A percentile compares a stretch with the other conserved stretches of the same genome.
These are phyloP conservation scores for Astreopora myriophthalma DNA, from an alignment of 64 coral and sea anemone genomes.

Conservation along the genomic window DNA sequence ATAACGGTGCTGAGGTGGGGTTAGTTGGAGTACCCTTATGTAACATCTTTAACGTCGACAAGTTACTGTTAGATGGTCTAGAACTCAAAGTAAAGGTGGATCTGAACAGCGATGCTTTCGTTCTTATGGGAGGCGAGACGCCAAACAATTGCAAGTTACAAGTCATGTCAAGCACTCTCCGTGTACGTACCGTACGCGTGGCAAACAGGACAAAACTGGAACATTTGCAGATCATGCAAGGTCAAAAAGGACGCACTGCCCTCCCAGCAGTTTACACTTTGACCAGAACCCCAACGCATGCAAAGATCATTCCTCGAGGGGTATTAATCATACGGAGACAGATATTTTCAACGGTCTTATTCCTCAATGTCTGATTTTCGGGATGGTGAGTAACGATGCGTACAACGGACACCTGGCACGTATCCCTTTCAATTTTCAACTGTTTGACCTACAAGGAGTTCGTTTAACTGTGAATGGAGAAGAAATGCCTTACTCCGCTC, in stretches of 20 bases:
- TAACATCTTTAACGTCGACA: conserved; percentile 38
- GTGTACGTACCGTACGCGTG: background rate
- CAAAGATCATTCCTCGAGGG: background rate
- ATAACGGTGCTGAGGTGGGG: conserved; percentile 1
- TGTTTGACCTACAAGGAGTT: no score
- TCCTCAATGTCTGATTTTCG: conserved; percentile 6
- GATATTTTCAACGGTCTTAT: conserved; percentile 4
- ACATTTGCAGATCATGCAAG: background rate
- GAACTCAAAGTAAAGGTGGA: background rate
- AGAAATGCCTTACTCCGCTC: no score
- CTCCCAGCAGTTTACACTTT: background rate
- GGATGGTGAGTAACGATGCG: background rate
- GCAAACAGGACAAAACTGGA: background rate
- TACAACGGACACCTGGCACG: background rate
- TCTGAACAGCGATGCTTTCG: conserved; percentile 1
- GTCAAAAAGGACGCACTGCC: background rate
- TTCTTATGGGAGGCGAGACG: background rate
- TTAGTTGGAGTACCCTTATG: conserved; percentile 39
- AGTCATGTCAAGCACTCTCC: background rate
- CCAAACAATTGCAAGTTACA: background rate
- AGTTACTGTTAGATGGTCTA: background rate
- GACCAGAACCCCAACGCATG: background rate
- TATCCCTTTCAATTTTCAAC: no score
- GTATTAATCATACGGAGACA: background rate
- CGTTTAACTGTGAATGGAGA: no score